phyloP scores from a whole-genome alignment of 2,888 invertebrate species.

The Brachynemurus nebulosus region DNA sequence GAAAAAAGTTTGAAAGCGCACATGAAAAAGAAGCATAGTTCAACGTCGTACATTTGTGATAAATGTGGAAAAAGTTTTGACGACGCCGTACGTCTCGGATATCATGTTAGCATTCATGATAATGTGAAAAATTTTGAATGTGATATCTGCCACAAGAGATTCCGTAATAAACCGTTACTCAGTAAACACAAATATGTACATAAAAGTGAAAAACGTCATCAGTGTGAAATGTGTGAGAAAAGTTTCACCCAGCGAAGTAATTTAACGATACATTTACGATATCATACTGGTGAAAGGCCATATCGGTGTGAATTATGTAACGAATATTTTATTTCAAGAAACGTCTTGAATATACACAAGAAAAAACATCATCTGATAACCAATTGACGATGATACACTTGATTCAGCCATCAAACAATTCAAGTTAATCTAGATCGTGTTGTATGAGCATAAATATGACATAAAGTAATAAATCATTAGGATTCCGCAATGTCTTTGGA shows the following conservation, averaged over 20 bases:
- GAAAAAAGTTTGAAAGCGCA: too few species aligned
- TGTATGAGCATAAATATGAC: too few species aligned
- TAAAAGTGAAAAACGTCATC: conserved; percentile 6
- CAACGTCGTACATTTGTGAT: too few species aligned
- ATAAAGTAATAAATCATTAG: too few species aligned
- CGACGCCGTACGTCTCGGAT: conserved; percentile 19
- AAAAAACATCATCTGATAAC: too few species aligned
- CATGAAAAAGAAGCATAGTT: too few species aligned
- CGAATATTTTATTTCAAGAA: neutral
- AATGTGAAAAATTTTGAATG: conserved; percentile 17
- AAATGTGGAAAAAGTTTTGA: conserved; percentile 19
- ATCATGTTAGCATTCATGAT: conserved; percentile 25
- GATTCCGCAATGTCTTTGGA: too few species aligned
- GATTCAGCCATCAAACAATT: too few species aligned
- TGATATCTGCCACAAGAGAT: conserved; percentile 18
- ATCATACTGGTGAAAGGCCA: conserved; percentile 20
- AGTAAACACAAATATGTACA: conserved; percentile 9
- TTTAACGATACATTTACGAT: conserved; percentile 33
- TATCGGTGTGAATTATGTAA: conserved; percentile 3
- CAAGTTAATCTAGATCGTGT: too few species aligned
- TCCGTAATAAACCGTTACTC: conserved; percentile 9
- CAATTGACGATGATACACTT: too few species aligned
- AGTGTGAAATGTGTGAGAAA: conserved; percentile 8
- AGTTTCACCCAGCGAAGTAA: conserved; percentile 32
- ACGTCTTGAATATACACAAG: neutral